phyloP scores from a whole-genome alignment of 2,888 invertebrate genomes.

The Gymnoscelis rufifasciata region DNA sequence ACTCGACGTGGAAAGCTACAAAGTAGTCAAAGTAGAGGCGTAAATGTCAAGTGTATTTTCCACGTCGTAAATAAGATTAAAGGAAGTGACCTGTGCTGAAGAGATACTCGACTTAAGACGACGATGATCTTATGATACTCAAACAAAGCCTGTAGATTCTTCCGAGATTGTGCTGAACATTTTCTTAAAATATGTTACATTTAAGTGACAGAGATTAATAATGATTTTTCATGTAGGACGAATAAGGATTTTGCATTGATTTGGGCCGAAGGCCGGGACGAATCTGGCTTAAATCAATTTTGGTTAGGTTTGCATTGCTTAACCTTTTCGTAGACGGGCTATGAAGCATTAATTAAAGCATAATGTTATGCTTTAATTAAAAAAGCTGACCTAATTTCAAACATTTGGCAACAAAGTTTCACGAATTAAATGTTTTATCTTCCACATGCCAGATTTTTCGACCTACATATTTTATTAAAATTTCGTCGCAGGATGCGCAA shows the following conservation, averaged over 20 bases:
- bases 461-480: constrained; percentile 22
- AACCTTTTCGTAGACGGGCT: no score
- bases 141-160: constrained; percentile 1
- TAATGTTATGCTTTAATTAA: no score
- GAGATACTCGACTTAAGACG: constrained; percentile 28
- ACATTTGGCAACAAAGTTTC: constrained; percentile 2
- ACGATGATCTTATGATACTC: constrained; percentile 10
- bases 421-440: constrained; percentile 11
- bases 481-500: constrained; percentile 30
- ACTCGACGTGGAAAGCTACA: constrained; percentile 4
- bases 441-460: constrained; percentile 1
- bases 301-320: no score
- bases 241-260: no score
- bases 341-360: no score
- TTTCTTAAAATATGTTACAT: neutral
- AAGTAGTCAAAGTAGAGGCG: constrained; percentile 17
- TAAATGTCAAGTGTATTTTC: constrained; percentile 30
- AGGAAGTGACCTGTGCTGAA: constrained; percentile 32
- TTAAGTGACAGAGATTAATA: neutral
- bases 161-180: neutral
- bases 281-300: no score
- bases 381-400: constrained; percentile 10
- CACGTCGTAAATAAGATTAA: constrained; percentile 33
- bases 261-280: no score
- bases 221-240: no score